Percentiles rank a stretch among this genome's conserved stretches.
phyloP scores from a whole-genome alignment of 2,797 vertebrate species.

The Peromyscus nudipes region DNA sequence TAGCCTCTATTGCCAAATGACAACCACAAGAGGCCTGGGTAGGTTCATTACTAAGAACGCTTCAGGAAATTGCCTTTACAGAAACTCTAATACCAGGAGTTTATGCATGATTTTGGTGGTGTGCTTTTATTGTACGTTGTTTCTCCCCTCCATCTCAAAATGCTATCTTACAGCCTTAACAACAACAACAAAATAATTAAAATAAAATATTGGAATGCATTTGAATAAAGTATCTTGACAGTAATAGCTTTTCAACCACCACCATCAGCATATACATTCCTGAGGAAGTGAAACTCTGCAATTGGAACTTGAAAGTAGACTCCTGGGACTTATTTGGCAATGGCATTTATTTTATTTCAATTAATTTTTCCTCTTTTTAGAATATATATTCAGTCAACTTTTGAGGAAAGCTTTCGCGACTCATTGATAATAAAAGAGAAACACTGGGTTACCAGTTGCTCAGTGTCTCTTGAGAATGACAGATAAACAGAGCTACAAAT shows the following conservation, averaged over 20 bases:
- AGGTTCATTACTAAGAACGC: background rate
- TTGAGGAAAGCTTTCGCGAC: background rate
- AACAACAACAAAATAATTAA: background rate
- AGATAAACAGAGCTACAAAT: background rate
- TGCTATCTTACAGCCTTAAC: background rate
- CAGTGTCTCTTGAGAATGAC: background rate
- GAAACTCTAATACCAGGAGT: background rate
- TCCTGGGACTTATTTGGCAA: background rate
- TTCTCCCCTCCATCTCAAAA: constrained; percentile 20
- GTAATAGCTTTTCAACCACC: background rate
- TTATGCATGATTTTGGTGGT: background rate
- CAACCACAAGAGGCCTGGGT: constrained; percentile 6
- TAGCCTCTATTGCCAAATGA: constrained; percentile 54
- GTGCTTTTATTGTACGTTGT: background rate
- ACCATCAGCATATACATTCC: background rate
- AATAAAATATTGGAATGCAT: background rate
- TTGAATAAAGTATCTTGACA: constrained; percentile 49
- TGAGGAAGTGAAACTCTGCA: background rate
- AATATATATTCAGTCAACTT: background rate
- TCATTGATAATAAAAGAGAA: constrained; percentile 43
- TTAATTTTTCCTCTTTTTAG: background rate
- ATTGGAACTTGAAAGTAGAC: background rate
- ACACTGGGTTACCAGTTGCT: background rate
- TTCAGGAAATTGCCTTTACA: background rate
- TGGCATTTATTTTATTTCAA: background rate